Evolutionary conservation across 64 coral and sea anemone species (phyloP).

Genomic region (Dendrophyllia cribrosa): DNA sequence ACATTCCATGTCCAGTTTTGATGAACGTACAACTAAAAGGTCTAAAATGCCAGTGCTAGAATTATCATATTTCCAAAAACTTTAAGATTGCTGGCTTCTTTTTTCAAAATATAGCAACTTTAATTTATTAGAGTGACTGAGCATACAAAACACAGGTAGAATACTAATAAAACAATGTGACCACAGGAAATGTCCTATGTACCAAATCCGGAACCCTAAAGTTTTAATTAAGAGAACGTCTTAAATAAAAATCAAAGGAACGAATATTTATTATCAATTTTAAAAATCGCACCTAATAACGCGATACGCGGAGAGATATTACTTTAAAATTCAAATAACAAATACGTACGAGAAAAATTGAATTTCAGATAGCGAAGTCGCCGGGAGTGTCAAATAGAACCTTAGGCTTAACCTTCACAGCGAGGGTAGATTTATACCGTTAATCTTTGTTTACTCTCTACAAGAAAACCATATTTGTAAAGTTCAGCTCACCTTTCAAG

Average conservation of each 20-base stretch:
- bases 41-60: no score
- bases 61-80: no score
- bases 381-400: not conserved
- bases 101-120: not conserved
- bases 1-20: no score
- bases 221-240: not conserved
- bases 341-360: not conserved
- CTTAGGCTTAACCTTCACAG: not conserved
- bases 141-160: constrained; percentile 30
- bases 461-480: not conserved
- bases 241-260: not conserved
- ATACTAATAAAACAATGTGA: constrained; percentile 1
- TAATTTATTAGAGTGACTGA: not conserved
- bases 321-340: not conserved
- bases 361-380: not conserved
- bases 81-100: not conserved
- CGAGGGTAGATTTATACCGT: not conserved
- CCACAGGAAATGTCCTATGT: constrained; percentile 17
- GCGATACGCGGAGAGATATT: not conserved
- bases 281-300: not conserved
- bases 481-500: constrained; percentile 21
- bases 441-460: not conserved
- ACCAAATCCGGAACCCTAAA: constrained; percentile 17
- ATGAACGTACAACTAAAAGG: no score
- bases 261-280: not conserved